Conservation (phyloP, 2,888 invertebrate genomes). For the Cantharis rustica region DNA sequence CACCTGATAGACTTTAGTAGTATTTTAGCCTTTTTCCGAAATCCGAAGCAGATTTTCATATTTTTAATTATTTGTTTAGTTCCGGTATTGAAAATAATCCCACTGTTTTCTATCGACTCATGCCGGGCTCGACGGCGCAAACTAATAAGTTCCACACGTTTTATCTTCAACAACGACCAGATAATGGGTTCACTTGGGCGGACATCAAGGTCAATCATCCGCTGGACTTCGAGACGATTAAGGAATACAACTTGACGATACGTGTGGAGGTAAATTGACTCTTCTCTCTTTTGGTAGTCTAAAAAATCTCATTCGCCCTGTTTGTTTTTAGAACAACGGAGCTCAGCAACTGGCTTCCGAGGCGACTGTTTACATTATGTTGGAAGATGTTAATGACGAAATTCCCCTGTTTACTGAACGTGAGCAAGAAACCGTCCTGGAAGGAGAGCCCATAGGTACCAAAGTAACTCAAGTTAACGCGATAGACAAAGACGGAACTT, state of each 20-base stretch:
- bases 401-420: slow-evolving; percentile 94
- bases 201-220: slow-evolving; percentile 97
- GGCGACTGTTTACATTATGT: slow-evolving; percentile 89
- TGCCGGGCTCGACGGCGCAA: slow-evolving; percentile 95
- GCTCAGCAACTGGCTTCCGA: slow-evolving; percentile 94
- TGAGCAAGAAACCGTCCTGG: slow-evolving; percentile 92
- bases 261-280: slow-evolving; percentile 81
- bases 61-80: slow-evolving; percentile 60
- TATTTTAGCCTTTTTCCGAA: slow-evolving; percentile 3
- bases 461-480: slow-evolving; percentile 96
- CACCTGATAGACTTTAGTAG: slow-evolving; percentile 36
- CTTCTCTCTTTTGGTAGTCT: background rate
- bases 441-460: slow-evolving; percentile 93
- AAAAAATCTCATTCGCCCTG: slow-evolving; percentile 2
- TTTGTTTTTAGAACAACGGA: slow-evolving; percentile 80
- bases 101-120: slow-evolving; percentile 92
- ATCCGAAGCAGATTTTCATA: slow-evolving; percentile 1
- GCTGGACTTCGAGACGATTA: slow-evolving; percentile 91
- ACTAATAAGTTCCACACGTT: slow-evolving; percentile 96
- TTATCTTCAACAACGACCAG: slow-evolving; percentile 91
- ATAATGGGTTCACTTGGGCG: slow-evolving; percentile 92
- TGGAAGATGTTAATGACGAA: slow-evolving; percentile 97
- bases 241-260: slow-evolving; percentile 94
- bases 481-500: slow-evolving; percentile 94
- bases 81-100: slow-evolving; percentile 96